These are phyloP conservation scores for Conger conger DNA, from an alignment of 2,113 vertebrate genomes.

Conservation along the genomic window DNA sequence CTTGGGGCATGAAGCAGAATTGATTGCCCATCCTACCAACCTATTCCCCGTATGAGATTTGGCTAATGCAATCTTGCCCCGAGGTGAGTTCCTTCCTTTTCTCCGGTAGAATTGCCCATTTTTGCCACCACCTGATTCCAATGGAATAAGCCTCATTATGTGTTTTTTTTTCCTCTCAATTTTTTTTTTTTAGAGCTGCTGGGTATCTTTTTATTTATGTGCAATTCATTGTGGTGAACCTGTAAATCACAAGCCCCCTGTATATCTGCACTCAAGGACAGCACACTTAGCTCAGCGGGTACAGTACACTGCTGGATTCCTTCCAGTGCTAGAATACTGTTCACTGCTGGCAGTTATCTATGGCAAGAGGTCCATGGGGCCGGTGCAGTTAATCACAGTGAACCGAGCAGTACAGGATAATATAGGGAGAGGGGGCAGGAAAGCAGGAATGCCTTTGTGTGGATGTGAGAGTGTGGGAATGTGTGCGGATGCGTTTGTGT, in stretches of 20 bases:
- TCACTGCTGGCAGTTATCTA: conserved; percentile 1
- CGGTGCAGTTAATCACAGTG: conserved; percentile 14
- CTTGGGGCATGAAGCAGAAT: conserved; percentile 48
- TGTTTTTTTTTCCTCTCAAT: not conserved
- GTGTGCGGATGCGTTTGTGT: not conserved
- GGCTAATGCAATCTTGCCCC: conserved; percentile 41
- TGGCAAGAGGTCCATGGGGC: conserved; percentile 10
- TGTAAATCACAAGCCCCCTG: not conserved
- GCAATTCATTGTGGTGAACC: conserved; percentile 2
- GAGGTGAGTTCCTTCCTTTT: conserved; percentile 21
- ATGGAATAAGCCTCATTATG: conserved; percentile 15
- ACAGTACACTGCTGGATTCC: not conserved
- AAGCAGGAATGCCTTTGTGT: not conserved
- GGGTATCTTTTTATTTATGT: not conserved
- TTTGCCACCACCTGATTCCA: not conserved
- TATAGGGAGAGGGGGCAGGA: not conserved
- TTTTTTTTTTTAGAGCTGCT: not conserved
- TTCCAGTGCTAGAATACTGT: conserved; percentile 9
- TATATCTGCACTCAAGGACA: conserved; percentile 14
- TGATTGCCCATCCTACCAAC: conserved; percentile 50
- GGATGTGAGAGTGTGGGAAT: not conserved
- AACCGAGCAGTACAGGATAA: not conserved
- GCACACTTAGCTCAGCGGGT: not conserved
- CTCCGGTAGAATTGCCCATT: conserved; percentile 23
- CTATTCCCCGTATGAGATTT: conserved; percentile 42